A percentile compares a stretch with the other conserved stretches of the same genome.
phyloP scores from a whole-genome alignment of 2,888 invertebrate species.

The Apamea anceps region DNA sequence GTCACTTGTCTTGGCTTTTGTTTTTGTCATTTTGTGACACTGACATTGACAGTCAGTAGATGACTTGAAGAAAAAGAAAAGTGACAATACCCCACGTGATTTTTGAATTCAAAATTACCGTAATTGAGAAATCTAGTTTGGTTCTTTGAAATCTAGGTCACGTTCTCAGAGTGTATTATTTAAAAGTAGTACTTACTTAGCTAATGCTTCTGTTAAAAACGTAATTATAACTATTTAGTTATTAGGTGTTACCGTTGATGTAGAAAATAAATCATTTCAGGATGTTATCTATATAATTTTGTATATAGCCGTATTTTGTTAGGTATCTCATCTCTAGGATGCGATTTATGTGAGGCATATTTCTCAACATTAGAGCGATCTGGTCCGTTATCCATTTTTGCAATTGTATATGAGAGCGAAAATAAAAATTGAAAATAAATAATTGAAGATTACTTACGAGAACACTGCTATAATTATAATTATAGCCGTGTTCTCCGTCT shows the following conservation, averaged over 20 bases:
- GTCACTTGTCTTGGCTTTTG: background rate
- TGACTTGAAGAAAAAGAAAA: background rate
- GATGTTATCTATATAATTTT: background rate
- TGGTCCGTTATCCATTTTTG: no score
- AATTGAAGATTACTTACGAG: no score
- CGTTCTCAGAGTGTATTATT: background rate
- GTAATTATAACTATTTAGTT: background rate
- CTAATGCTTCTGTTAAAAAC: background rate
- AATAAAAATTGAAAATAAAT: no score
- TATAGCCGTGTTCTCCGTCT: no score
- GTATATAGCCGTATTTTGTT: background rate
- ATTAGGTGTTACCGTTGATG: background rate
- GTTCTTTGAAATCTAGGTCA: background rate
- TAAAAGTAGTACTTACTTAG: background rate
- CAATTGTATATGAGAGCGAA: no score
- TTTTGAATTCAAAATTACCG: background rate
- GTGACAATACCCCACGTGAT: background rate
- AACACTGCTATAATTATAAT: no score
- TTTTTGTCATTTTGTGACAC: slow-evolving; percentile 15
- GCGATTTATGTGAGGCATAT: background rate
- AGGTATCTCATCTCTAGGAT: background rate
- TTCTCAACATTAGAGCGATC: background rate
- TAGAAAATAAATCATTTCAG: background rate
- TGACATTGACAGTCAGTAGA: slow-evolving; percentile 14
- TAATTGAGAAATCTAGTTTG: background rate